Evolutionary conservation across 2,797 vertebrate species (phyloP).

Genomic region (Oreortyx pictus): DNA sequence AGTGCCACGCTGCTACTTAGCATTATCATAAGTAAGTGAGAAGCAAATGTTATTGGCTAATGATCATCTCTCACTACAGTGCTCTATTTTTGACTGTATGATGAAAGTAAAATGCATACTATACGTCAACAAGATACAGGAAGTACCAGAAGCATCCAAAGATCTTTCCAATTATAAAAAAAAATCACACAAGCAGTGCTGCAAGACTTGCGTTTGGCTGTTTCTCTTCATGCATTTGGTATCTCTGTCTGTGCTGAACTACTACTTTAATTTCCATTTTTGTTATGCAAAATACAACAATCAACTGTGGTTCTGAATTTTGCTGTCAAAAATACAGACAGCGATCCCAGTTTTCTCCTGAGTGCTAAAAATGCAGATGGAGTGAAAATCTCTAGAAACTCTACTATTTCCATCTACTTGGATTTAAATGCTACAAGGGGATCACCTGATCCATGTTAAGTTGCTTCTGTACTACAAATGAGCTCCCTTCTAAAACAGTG

Average conservation of each 20-base stretch:
- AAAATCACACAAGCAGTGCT: slow-evolving; percentile 53
- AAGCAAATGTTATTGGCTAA: slow-evolving; percentile 29
- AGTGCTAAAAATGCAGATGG: background rate
- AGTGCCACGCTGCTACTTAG: background rate
- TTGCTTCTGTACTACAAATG: slow-evolving; percentile 43
- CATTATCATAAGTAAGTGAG: slow-evolving; percentile 7
- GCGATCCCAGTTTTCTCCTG: background rate
- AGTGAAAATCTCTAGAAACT: slow-evolving; percentile 11
- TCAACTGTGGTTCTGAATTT: background rate
- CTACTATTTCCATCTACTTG: slow-evolving; percentile 47
- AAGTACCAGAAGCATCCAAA: slow-evolving; percentile 3
- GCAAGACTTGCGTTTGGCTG: background rate
- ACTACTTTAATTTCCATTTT: slow-evolving; percentile 9
- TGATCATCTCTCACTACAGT: slow-evolving; percentile 22
- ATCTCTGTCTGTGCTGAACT: background rate
- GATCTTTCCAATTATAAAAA: slow-evolving; percentile 48
- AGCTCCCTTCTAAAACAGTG: slow-evolving; percentile 75
- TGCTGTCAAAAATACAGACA: slow-evolving; percentile 3
- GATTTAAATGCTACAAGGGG: slow-evolving; percentile 48
- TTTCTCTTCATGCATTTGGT: slow-evolving; percentile 4
- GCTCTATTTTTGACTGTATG: slow-evolving; percentile 13
- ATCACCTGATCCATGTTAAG: slow-evolving; percentile 44
- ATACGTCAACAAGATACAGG: slow-evolving; percentile 15
- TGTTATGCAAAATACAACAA: slow-evolving; percentile 33
- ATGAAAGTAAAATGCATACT: slow-evolving; percentile 20